Evolutionary conservation across 2,797 vertebrate genomes (phyloP).

Genomic region (Enoplosus armatus): DNA sequence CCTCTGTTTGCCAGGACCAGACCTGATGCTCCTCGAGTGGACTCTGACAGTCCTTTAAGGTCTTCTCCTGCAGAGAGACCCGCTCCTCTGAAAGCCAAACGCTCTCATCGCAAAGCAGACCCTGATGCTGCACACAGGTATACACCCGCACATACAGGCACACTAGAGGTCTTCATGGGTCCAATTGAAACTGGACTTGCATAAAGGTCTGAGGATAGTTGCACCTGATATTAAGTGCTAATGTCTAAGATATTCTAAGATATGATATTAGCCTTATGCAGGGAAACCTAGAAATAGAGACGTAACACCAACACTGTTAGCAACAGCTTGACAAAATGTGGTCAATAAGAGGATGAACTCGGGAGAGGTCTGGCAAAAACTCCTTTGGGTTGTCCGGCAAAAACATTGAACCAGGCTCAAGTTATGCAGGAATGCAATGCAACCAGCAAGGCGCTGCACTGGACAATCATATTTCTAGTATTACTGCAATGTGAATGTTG

Average conservation of each 20-base stretch:
- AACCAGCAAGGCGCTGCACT: too few species aligned
- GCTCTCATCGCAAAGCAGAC: slow-evolving; percentile 95
- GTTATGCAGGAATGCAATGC: not conserved
- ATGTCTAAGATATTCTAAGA: not conserved
- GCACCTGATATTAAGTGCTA: not conserved
- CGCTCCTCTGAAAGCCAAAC: slow-evolving; percentile 92
- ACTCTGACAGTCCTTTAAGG: slow-evolving; percentile 87
- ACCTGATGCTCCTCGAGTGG: slow-evolving; percentile 94
- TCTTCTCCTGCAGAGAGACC: slow-evolving; percentile 86
- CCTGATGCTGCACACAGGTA: slow-evolving; percentile 97
- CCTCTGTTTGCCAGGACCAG: slow-evolving; percentile 89
- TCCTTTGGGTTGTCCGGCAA: not conserved
- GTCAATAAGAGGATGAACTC: not conserved
- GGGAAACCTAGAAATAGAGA: not conserved
- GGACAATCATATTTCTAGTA: not conserved
- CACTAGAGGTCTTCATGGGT: not conserved
- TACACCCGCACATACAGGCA: not conserved
- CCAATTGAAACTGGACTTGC: not conserved
- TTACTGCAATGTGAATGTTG: not conserved
- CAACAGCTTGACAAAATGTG: not conserved
- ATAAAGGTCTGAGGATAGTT: not conserved
- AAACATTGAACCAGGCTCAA: not conserved
- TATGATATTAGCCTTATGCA: not conserved
- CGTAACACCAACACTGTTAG: not conserved
- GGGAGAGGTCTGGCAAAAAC: not conserved